A percentile compares a stretch with the other conserved stretches of the same genome.
phyloP scores from a whole-genome alignment of 2,113 vertebrate genomes.

The Aegithalos caudatus region DNA sequence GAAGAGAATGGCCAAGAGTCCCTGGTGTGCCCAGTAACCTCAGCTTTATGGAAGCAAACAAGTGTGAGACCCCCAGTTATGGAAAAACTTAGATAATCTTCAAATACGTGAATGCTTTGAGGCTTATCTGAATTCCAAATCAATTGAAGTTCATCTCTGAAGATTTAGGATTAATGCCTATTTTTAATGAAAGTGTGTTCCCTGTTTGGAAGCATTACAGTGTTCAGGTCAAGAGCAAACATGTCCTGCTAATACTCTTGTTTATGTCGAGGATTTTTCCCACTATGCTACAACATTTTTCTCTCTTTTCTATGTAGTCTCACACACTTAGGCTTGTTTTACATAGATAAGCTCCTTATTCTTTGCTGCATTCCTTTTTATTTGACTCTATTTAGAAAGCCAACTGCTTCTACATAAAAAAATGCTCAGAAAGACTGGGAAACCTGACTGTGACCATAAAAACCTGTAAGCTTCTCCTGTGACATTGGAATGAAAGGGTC shows the following conservation, averaged over 20 bases:
- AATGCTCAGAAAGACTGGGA: neutral
- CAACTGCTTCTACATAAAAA: neutral
- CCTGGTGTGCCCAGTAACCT: neutral
- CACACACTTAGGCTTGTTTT: neutral
- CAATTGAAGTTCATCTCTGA: slow-evolving; percentile 3
- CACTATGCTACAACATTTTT: neutral
- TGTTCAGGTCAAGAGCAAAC: slow-evolving; percentile 42
- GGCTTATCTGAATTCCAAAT: slow-evolving; percentile 60
- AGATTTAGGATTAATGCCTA: slow-evolving; percentile 36
- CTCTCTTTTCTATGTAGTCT: neutral
- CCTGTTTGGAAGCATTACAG: slow-evolving; percentile 7
- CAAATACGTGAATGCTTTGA: slow-evolving; percentile 40
- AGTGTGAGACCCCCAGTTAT: neutral
- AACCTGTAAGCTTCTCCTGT: neutral
- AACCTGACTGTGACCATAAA: neutral
- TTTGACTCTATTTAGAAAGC: neutral
- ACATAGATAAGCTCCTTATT: neutral
- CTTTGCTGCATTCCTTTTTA: neutral
- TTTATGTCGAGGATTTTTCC: slow-evolving; percentile 30
- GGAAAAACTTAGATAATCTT: slow-evolving; percentile 45
- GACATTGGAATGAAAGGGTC: neutral
- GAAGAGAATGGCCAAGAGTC: neutral
- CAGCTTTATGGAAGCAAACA: neutral
- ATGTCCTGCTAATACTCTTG: slow-evolving; percentile 21
- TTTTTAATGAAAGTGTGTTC: slow-evolving; percentile 22